phyloP scores from a whole-genome alignment of 2,797 vertebrate species.

The Paguma larvata region DNA sequence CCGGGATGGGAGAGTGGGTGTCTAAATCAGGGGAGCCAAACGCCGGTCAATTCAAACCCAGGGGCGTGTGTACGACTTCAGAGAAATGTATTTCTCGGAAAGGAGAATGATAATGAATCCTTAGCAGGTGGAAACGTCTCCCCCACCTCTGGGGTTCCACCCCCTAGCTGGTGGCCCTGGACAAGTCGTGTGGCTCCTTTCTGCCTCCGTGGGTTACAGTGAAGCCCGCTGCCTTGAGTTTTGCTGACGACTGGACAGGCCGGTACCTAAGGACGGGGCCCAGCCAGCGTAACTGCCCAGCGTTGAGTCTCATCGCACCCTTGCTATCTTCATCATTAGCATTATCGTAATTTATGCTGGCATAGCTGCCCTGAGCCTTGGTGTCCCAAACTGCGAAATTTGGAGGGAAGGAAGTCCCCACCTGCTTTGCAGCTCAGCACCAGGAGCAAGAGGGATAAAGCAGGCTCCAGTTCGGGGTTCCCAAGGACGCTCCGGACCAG shows the following conservation, averaged over 20 bases:
- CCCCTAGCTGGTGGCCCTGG: background rate
- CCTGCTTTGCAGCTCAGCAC: background rate
- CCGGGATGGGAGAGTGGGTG: background rate
- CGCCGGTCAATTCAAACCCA: background rate
- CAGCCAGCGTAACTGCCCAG: background rate
- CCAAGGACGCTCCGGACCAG: background rate
- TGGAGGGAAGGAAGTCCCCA: too few relatives aligned
- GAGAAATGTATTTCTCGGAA: background rate
- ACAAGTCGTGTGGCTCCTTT: background rate
- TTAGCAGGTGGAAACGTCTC: background rate
- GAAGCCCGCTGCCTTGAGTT: background rate
- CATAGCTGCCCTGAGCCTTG: background rate
- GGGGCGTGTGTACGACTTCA: background rate
- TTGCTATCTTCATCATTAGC: background rate
- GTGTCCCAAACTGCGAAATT: background rate
- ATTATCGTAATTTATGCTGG: accelerated
- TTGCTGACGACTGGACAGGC: background rate
- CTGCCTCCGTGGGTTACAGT: background rate
- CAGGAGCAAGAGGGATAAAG: background rate
- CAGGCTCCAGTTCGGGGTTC: accelerated
- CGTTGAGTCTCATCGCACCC: accelerated
- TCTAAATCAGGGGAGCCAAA: background rate
- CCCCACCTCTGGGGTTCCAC: accelerated
- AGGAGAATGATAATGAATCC: background rate
- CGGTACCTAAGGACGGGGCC: accelerated